phyloP scores from a whole-genome alignment of 2,113 vertebrate genomes.

The Pelmatolapia mariae region DNA sequence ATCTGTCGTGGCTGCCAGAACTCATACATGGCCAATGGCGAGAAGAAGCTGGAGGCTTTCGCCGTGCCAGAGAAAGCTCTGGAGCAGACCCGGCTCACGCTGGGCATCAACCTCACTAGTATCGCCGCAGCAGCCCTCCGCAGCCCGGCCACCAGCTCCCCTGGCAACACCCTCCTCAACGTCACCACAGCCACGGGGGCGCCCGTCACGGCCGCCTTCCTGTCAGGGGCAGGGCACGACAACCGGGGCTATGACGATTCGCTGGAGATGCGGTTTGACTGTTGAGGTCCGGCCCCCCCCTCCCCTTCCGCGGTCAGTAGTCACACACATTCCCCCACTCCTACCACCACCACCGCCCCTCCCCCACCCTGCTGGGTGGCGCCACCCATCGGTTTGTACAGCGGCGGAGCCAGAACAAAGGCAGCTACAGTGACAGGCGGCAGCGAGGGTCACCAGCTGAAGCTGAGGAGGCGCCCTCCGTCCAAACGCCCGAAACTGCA shows the following conservation, averaged over 20 bases:
- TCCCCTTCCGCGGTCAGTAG: neutral
- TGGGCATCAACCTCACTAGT: constrained; percentile 99
- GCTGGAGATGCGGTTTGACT: constrained; percentile 98
- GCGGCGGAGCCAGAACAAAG: constrained; percentile 71
- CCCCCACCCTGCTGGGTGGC: constrained; percentile 24
- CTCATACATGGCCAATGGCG: constrained; percentile 99
- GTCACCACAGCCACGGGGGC: constrained; percentile 90
- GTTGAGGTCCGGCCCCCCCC: constrained; percentile 70
- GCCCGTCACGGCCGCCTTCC: constrained; percentile 64
- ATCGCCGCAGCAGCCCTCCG: constrained; percentile 90
- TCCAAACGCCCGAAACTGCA: constrained; percentile 31
- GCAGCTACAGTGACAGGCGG: constrained; percentile 89
- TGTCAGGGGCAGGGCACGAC: constrained; percentile 80
- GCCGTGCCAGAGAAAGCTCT: constrained; percentile 98
- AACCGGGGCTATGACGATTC: constrained; percentile 92
- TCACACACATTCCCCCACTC: constrained; percentile 54
- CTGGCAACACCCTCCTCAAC: constrained; percentile 85
- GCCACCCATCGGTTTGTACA: neutral
- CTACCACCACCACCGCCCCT: neutral
- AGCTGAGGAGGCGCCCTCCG: neutral
- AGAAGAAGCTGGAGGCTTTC: constrained; percentile 99
- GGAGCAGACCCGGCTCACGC: constrained; percentile 97
- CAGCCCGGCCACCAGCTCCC: constrained; percentile 83
- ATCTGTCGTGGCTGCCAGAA: constrained; percentile 99
- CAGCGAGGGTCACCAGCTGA: constrained; percentile 16